Evolutionary conservation across 2,888 invertebrate species (phyloP), one percentile per base, ranked within the genome.

Genomic region (Mythimna vitellina): DNA sequence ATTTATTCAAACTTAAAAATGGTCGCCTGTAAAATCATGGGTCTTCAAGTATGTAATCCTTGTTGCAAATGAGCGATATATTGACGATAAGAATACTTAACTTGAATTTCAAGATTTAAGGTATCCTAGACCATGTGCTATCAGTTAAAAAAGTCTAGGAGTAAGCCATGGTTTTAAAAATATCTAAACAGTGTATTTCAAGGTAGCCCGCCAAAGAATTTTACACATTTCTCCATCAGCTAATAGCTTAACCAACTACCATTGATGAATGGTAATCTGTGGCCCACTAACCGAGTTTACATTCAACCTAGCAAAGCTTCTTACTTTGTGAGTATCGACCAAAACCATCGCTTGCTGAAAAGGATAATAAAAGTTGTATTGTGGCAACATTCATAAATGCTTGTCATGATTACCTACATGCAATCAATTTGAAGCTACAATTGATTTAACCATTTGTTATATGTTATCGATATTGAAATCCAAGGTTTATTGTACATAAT

Each of bases 211-310:
- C 35, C n/a, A 68, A 63, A 58, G 57, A 29, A 51, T n/a, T 20
- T 54, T 14, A 56, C 57, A 66, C 22, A n/a, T 67, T 74, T 64
- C 54, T 49, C 22, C 38, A 65, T 51, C 53, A 68, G 54, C 10
- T 51, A 54, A 65, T 62, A 67, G 25, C 51, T 69, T 22, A 32
- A 62, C 25, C 51, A 80, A 53, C 70, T 71, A 62, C 64, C 71
- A 70, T 70, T 77, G 49, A 73, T 82, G 66, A 65, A 73, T 76
- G 70, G 67, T 77, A 80, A 73, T 70, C 64, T 71, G 42, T 78
- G 81, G 65, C 74, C 83, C 54, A 83, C 78, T 82, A 72, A 79
- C 80, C 79, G 76, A 73, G 67, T 71, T 82, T 78, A 65, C 46
- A 71, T 68, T 73, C 25, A 73, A 79, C 51, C n/a, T 35, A 70